A percentile compares a stretch with the other conserved stretches of the same genome.
Evolutionary conservation across 1,140 invertebrate species (phyloP).

Genomic region (Dinothrombium tinctorium): DNA sequence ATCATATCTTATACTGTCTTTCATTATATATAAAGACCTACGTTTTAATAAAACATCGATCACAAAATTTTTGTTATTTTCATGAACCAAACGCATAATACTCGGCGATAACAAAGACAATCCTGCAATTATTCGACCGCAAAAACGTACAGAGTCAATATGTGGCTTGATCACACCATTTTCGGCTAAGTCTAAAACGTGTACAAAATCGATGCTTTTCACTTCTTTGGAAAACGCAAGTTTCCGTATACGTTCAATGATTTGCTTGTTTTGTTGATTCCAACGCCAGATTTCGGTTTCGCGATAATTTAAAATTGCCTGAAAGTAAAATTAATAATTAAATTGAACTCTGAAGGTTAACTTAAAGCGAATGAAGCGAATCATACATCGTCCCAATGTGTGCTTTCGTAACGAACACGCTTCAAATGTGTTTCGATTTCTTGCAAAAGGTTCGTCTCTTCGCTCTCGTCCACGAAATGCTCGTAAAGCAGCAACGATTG

Average conservation of each 20-base stretch:
- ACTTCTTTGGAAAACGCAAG: conserved; percentile 39
- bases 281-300: conserved; percentile 77
- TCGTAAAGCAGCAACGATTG: too few relatives aligned
- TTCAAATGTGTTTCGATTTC: conserved; percentile 1
- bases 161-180: conserved; percentile 87
- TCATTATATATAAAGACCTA: conserved; percentile 80
- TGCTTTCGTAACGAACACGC: neutral
- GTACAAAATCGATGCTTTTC: conserved; percentile 39
- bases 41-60: conserved; percentile 53
- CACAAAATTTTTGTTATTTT: conserved; percentile 34
- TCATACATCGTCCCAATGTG: conserved; percentile 1
- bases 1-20: conserved; percentile 47
- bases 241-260: conserved; percentile 42
- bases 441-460: neutral
- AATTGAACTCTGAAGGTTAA: neutral
- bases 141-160: conserved; percentile 79
- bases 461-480: neutral
- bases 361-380: neutral
- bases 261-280: conserved; percentile 40
- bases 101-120: conserved; percentile 61
- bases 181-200: conserved; percentile 68
- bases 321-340: neutral
- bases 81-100: conserved; percentile 65
- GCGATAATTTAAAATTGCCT: conserved; percentile 72
- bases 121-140: conserved; percentile 79